Evolutionary conservation across 2,888 invertebrate species (phyloP).

Genomic region (Nomada flava): DNA sequence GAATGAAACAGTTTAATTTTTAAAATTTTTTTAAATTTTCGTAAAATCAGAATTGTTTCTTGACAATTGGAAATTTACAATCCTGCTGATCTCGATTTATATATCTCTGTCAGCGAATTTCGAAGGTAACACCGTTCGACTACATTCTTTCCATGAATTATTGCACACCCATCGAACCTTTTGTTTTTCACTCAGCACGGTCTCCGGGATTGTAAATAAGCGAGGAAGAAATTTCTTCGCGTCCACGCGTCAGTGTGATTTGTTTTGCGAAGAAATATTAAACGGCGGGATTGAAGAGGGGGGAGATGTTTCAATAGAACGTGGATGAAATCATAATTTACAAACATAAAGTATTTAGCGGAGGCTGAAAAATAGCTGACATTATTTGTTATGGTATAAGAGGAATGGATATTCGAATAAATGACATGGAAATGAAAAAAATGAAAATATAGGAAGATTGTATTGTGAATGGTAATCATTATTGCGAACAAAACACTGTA

Average conservation of each 20-base stretch:
- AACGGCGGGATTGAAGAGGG: background rate
- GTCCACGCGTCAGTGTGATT: background rate
- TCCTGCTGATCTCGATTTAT: background rate
- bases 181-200: background rate
- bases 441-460: too few species aligned
- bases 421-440: too few species aligned
- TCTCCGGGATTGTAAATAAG: background rate
- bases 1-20: background rate
- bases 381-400: too few species aligned
- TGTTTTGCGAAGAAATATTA: background rate
- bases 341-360: too few species aligned
- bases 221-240: background rate
- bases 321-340: background rate
- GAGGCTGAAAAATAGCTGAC: too few species aligned
- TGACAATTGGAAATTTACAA: background rate
- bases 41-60: background rate
- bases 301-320: background rate
- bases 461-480: too few species aligned
- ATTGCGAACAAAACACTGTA: too few species aligned
- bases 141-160: conserved; percentile 12
- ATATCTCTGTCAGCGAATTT: conserved; percentile 1
- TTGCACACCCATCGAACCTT: background rate
- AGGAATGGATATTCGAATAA: too few species aligned
- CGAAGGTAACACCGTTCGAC: background rate
- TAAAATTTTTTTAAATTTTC: background rate